Conservation (phyloP, 2,113 vertebrate genomes). For the Chiloscyllium plagiosum region DNA sequence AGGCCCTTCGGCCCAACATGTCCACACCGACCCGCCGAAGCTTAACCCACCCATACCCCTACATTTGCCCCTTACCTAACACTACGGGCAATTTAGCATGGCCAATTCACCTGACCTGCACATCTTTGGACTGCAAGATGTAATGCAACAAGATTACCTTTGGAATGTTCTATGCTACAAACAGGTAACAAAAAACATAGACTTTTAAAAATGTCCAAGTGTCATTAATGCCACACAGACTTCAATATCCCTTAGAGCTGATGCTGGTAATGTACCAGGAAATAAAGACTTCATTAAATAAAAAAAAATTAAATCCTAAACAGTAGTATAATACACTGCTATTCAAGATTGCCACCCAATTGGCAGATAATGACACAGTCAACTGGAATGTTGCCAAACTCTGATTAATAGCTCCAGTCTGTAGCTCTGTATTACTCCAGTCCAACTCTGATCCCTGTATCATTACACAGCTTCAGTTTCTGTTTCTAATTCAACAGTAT, state of each 20-base stretch:
- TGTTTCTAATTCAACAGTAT: background rate
- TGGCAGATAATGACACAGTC: background rate
- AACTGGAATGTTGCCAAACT: background rate
- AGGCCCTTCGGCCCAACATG: no score
- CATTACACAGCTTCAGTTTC: background rate
- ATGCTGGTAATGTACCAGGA: background rate
- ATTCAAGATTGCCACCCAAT: background rate
- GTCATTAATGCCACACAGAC: background rate
- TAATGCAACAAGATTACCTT: background rate
- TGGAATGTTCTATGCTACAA: background rate
- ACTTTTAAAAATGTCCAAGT: background rate
- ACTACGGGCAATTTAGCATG: no score
- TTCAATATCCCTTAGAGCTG: background rate
- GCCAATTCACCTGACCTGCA: no score
- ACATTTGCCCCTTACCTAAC: no score
- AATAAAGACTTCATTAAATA: background rate
- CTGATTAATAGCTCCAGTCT: background rate
- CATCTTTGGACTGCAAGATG: no score
- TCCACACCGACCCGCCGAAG: no score
- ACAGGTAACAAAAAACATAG: background rate
- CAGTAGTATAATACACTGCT: background rate
- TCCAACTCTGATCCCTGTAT: background rate
- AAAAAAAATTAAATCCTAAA: background rate
- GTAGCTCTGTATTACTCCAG: background rate
- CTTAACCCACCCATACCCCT: no score